These are phyloP conservation scores for Zaprionus lineosus DNA, from an alignment of 2,888 invertebrate species.

Conservation along the genomic window DNA sequence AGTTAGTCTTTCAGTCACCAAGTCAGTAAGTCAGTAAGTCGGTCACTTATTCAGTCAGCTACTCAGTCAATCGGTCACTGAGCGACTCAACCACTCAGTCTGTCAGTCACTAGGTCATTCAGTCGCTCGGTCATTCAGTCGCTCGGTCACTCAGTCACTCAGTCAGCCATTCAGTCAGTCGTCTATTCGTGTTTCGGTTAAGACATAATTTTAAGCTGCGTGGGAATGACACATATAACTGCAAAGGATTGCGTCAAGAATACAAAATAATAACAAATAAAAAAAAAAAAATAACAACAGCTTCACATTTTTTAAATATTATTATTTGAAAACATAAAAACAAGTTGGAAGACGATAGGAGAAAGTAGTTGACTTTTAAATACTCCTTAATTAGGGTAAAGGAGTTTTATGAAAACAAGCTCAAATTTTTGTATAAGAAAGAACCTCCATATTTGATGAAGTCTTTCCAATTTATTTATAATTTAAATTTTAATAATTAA, in stretches of 20 bases:
- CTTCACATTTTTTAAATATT: conserved; percentile 14
- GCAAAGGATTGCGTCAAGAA: conserved; percentile 13
- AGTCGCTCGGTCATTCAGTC: conserved; percentile 37
- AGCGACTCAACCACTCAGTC: conserved; percentile 12
- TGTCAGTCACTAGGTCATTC: conserved; percentile 22
- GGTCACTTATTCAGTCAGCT: no score
- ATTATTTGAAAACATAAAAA: conserved; percentile 1
- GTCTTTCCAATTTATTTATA: no score
- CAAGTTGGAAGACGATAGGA: background rate
- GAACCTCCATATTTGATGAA: no score
- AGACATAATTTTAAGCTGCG: conserved; percentile 57
- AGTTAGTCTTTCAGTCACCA: no score
- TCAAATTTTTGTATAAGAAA: no score
- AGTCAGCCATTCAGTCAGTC: no score
- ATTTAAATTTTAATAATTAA: no score
- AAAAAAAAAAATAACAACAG: conserved; percentile 17
- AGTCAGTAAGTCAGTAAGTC: conserved; percentile 44
- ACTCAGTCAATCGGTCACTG: conserved; percentile 9
- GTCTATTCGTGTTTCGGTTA: conserved; percentile 36
- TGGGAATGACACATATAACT: conserved; percentile 69
- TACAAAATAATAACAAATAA: no score
- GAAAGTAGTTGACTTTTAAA: background rate
- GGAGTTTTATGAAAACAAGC: no score
- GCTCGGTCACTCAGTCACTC: no score
- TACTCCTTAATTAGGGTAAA: no score